Percentiles rank a stretch among this genome's conserved stretches.
Conservation (phyloP, 1,140 invertebrate genomes). For the Bathynomus jamesi region DNA sequence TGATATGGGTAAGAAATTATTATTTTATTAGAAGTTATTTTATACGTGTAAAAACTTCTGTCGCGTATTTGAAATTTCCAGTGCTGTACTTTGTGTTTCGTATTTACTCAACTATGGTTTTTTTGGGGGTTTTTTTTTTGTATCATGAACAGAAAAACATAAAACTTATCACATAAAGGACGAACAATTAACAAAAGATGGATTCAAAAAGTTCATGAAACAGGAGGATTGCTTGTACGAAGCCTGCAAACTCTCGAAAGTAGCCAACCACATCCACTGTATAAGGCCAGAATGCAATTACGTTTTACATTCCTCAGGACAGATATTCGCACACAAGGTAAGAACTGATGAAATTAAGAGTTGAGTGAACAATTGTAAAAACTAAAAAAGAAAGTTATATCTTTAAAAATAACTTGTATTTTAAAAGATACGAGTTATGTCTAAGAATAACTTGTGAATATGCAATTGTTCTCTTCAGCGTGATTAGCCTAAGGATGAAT, state of each 20-base stretch:
- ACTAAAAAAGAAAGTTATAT: no score
- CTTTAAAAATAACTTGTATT: no score
- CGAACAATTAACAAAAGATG: slow-evolving; percentile 86
- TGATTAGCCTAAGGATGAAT: neutral
- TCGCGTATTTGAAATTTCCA: no score
- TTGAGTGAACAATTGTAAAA: no score
- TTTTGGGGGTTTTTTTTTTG: no score
- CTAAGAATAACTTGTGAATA: no score
- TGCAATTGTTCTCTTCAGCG: neutral
- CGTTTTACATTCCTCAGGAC: slow-evolving; percentile 89
- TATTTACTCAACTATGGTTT: no score
- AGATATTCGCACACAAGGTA: slow-evolving; percentile 89
- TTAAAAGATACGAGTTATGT: no score
- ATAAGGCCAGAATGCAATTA: slow-evolving; percentile 91
- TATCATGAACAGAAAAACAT: slow-evolving; percentile 97
- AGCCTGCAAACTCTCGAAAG: slow-evolving; percentile 82
- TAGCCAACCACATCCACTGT: slow-evolving; percentile 97
- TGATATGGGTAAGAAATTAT: slow-evolving; percentile 96
- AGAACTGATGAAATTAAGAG: neutral
- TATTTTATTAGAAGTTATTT: no score
- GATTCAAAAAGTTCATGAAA: slow-evolving; percentile 98
- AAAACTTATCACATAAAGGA: slow-evolving; percentile 98
- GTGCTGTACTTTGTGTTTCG: no score
- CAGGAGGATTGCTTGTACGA: slow-evolving; percentile 87
- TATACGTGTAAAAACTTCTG: no score